Evolutionary conservation across 2,797 vertebrate genomes (phyloP).

Genomic region (Gadopsis marmoratus): DNA sequence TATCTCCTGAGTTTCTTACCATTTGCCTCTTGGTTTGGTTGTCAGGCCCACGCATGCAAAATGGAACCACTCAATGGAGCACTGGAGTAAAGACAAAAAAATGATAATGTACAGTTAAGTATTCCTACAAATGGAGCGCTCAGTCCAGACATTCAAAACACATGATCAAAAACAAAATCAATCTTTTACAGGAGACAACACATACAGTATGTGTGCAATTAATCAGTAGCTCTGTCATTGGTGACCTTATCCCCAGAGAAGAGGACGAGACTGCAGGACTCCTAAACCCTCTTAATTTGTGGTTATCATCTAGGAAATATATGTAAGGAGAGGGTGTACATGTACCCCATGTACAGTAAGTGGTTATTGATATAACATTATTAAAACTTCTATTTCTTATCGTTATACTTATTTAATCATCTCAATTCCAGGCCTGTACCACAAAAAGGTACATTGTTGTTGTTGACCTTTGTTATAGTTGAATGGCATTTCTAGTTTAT

Average conservation of each 20-base stretch:
- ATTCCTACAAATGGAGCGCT: slow-evolving; percentile 17
- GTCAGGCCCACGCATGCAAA: slow-evolving; percentile 98
- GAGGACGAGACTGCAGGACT: neutral
- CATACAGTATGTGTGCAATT: slow-evolving; percentile 1
- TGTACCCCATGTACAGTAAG: neutral
- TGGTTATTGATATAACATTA: slow-evolving; percentile 4
- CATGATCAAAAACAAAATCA: slow-evolving; percentile 11
- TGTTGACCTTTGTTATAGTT: slow-evolving; percentile 30
- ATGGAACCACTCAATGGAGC: slow-evolving; percentile 99
- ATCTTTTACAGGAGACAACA: slow-evolving; percentile 14
- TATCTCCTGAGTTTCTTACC: slow-evolving; percentile 84
- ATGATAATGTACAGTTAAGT: neutral
- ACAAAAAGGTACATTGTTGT: slow-evolving; percentile 7
- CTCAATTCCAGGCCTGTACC: neutral
- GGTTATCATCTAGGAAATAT: slow-evolving; percentile 13
- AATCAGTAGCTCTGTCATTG: slow-evolving; percentile 17
- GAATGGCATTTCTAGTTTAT: slow-evolving; percentile 15
- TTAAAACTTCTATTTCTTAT: slow-evolving; percentile 9
- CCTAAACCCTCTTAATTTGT: neutral
- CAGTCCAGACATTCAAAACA: slow-evolving; percentile 9
- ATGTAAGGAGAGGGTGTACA: neutral
- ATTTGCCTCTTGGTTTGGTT: slow-evolving; percentile 98
- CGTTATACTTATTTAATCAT: slow-evolving; percentile 5
- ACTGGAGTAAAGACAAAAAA: slow-evolving; percentile 81
- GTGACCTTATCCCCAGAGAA: slow-evolving; percentile 44